Base-by-base conservation (phyloP, 2,797 vertebrate genomes). In the Bradypus variegatus region DNA sequence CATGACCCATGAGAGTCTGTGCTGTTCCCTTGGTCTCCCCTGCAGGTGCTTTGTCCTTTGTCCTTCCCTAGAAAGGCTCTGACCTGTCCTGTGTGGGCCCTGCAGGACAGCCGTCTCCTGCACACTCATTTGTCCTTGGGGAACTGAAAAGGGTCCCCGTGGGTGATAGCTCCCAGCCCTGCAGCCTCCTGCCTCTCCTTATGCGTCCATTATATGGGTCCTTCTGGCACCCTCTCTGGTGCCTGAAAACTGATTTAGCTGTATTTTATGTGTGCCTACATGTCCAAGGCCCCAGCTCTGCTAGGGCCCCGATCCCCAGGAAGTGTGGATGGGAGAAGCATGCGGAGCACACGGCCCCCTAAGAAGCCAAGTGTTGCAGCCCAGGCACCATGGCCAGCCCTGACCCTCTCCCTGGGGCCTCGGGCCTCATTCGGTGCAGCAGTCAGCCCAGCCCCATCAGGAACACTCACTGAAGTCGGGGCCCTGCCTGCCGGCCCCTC, bases 391-490 rank as follows among this genome's bases (percentile, higher is more conserved):
- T 3, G 75, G 60, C 48, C 23, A 58, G 19, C 13, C 33, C 18
- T 2, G 25, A 5, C 8, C 45, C 2, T 8, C 0, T 16, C 9
- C 29, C 7, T 23, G 50, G 16, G 29, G 31, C 45, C 29, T 64
- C 29, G 3, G 48, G 45, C 33, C 65, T 33, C 10, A 45, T 21
- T 8, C 25, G 55, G 36, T 23, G 67, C 27, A 19, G n/a, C 1
- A n/a, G 7, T 29, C 3, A 13, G 65, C 21, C 12, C 3, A 9
- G 38, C 13, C 11, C 65, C 48, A 15, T 5, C 2, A 21, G 67
- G 16, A 45, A 29, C 0, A 0, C 33, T 60, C 78, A 23, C 31
- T 2, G 3, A 25, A 45, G 50, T n/a, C 3, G 6, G 15, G 0
- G 1, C 38, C 38, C 29, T 19, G 31, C 83, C 23, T 0, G 1